Conservation (phyloP, 2,113 vertebrate species). For the Camarhynchus parvulus region DNA sequence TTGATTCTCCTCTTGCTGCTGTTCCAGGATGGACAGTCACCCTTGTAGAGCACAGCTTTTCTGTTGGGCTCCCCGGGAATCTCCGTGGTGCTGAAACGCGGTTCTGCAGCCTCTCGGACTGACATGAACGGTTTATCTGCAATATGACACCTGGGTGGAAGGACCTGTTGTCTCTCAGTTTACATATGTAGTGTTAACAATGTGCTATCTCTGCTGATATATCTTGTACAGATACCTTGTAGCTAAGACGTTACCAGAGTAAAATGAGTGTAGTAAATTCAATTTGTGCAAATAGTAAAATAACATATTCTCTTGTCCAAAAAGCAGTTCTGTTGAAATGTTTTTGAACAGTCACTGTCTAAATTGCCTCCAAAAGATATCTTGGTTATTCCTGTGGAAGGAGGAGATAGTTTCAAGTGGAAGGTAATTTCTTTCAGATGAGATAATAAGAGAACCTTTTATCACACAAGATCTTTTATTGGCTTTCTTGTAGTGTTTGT, state of each 20-base stretch:
- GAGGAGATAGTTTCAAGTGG: not conserved
- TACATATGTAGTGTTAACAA: conserved; percentile 52
- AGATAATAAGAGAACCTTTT: not conserved
- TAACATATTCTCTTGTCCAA: conserved; percentile 45
- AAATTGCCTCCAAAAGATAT: not conserved
- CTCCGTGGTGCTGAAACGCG: not conserved
- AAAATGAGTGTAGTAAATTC: conserved; percentile 41
- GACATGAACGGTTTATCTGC: not conserved
- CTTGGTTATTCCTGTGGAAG: not conserved
- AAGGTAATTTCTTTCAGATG: not conserved
- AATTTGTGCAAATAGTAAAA: conserved; percentile 10
- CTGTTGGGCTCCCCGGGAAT: conserved; percentile 22
- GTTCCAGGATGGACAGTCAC: conserved; percentile 47
- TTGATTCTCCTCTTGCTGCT: conserved; percentile 52
- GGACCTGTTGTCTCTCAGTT: conserved; percentile 14
- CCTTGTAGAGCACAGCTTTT: conserved; percentile 24
- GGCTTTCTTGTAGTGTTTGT: conserved; percentile 9
- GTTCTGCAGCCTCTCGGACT: conserved; percentile 3
- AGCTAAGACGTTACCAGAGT: conserved; percentile 4
- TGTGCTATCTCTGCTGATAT: conserved; percentile 62
- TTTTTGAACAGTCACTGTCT: conserved; percentile 10
- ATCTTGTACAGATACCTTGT: conserved; percentile 53
- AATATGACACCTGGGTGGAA: not conserved
- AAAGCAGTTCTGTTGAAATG: conserved; percentile 19
- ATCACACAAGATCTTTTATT: not conserved